phyloP scores from a whole-genome alignment of 1,140 invertebrate species.

The Drosophila baimaii region DNA sequence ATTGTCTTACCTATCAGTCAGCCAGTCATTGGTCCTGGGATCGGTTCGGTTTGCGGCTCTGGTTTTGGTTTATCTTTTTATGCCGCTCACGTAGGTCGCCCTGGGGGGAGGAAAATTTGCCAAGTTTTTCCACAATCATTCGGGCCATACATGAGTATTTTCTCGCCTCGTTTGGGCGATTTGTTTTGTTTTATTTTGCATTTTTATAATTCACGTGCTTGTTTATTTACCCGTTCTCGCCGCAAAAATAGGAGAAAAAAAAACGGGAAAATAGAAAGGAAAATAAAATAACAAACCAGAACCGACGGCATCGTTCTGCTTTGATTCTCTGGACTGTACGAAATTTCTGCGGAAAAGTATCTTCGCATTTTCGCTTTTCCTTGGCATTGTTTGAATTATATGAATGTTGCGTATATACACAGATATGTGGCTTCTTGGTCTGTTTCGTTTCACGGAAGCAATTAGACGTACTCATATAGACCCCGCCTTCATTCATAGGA shows the following conservation, averaged over 20 bases:
- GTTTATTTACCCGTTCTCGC: constrained; percentile 55
- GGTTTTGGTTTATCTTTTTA: constrained; percentile 49
- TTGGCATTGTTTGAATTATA: constrained; percentile 49
- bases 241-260: constrained; percentile 1
- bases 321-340: constrained; percentile 6
- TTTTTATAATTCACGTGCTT: constrained; percentile 74
- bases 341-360: constrained; percentile 24
- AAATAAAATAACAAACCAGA: constrained; percentile 16
- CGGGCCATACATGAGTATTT: constrained; percentile 49
- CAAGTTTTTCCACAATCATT: constrained; percentile 77
- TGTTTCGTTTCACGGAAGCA: constrained; percentile 72
- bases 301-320: constrained; percentile 36
- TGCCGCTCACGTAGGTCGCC: constrained; percentile 69
- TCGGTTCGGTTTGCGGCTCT: constrained; percentile 20
- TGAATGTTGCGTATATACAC: constrained; percentile 21
- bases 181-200: constrained; percentile 57
- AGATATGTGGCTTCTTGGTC: constrained; percentile 24
- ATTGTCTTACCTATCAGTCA: constrained; percentile 59
- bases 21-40: constrained; percentile 30
- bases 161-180: constrained; percentile 46
- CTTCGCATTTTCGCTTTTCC: constrained; percentile 22
- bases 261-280: not conserved
- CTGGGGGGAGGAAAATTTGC: constrained; percentile 69
- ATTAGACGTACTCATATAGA: constrained; percentile 53
- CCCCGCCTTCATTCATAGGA: constrained; percentile 43